A percentile compares a stretch with the other conserved stretches of the same genome.
These are phyloP conservation scores for Junonia oenone DNA, from an alignment of 2,888 invertebrate species.

Conservation along the genomic window DNA sequence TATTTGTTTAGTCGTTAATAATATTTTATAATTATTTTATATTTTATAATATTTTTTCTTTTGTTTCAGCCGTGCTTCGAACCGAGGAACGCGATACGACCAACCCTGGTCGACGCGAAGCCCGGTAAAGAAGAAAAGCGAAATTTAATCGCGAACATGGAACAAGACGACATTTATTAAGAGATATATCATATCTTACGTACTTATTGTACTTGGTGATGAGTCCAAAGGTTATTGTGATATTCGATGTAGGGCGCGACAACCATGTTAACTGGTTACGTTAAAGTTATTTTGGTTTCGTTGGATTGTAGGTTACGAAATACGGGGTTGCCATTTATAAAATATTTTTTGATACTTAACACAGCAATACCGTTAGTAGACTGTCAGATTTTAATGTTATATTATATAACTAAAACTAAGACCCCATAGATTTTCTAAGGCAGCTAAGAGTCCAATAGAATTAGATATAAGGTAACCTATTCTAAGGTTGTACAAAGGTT, in stretches of 20 bases:
- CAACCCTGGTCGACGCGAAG: constrained; percentile 57
- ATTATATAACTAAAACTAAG: background rate
- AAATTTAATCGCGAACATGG: constrained; percentile 87
- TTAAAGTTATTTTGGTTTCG: constrained; percentile 4
- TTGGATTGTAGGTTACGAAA: constrained; percentile 11
- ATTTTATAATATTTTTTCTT: too few relatives aligned
- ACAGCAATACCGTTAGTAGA: constrained; percentile 1
- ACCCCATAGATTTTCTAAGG: constrained; percentile 6
- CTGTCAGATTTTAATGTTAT: constrained; percentile 7
- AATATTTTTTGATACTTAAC: constrained; percentile 4
- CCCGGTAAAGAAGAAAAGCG: constrained; percentile 87
- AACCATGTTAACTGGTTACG: constrained; percentile 37
- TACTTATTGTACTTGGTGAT: constrained; percentile 32
- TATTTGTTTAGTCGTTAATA: too few relatives aligned
- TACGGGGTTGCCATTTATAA: constrained; percentile 12
- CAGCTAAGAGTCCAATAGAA: constrained; percentile 12
- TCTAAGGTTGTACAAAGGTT: constrained; percentile 11
- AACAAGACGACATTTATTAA: constrained; percentile 81
- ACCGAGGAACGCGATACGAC: constrained; percentile 80
- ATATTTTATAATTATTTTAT: too few relatives aligned
- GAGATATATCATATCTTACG: constrained; percentile 9
- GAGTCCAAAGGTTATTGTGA: constrained; percentile 68
- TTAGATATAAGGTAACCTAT: constrained; percentile 17
- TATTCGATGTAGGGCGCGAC: constrained; percentile 55
- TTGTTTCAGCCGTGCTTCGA: constrained; percentile 89